Conservation (phyloP, 2,113 vertebrate genomes). For the Amphiprion ocellaris region DNA sequence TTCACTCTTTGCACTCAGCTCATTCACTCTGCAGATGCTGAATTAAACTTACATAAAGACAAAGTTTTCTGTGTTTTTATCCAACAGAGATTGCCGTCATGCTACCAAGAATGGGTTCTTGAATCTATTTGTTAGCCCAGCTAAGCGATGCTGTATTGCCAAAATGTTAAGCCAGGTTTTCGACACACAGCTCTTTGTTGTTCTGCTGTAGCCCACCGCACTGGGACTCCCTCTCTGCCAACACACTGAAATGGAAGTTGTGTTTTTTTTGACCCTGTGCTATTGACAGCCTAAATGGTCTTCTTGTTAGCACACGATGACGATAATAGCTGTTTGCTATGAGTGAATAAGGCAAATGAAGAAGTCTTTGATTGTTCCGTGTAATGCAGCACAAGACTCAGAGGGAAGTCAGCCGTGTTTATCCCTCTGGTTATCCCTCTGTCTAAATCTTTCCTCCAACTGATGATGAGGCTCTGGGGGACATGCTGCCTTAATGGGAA, state of each 20-base stretch:
- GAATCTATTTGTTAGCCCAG: too few species aligned
- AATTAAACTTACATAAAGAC: too few species aligned
- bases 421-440: constrained; percentile 79
- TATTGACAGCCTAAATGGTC: constrained; percentile 7
- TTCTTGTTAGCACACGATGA: constrained; percentile 18
- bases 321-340: constrained; percentile 44
- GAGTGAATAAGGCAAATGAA: constrained; percentile 50
- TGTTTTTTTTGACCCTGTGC: neutral
- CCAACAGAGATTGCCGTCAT: too few species aligned
- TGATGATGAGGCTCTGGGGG: constrained; percentile 67
- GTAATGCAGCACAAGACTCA: constrained; percentile 56
- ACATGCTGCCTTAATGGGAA: constrained; percentile 57
- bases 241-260: neutral
- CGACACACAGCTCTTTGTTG: neutral
- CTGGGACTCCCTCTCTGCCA: neutral
- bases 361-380: constrained; percentile 52
- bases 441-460: constrained; percentile 69
- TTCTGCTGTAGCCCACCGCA: neutral
- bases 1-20: too few species aligned
- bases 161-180: neutral
- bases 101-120: too few species aligned
- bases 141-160: too few species aligned
- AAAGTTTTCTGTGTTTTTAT: too few species aligned
- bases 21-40: too few species aligned
- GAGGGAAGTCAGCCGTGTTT: constrained; percentile 74